Base-by-base conservation (phyloP, 1,140 invertebrate species). In the Eumaeus atala region DNA sequence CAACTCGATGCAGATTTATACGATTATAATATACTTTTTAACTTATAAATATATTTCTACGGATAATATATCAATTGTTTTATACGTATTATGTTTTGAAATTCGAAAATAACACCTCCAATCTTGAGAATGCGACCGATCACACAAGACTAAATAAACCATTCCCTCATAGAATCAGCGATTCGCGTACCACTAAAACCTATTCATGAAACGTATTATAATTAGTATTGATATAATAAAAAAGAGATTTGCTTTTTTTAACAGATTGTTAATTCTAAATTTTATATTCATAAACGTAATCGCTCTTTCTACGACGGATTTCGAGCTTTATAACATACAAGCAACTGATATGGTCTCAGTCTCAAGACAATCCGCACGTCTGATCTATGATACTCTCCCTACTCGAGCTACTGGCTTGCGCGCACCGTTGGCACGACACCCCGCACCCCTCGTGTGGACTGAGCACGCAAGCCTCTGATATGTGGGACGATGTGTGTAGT, bases 291-390 rank as follows among this genome's bases (percentile, higher is more conserved):
- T 12, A 14, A 44, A 77, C 74, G 73, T 58, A 73, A 81, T 82
- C 79, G 80, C 82, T 82, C 66, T 67, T 82, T 80, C 79, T 85
- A 83, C 77, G 74, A 78, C 71, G 80, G 72, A 80, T 65, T 60
- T 68, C 66, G 63, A 74, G 66, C 62, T 50, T n/a, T 28, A 28
- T 28, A 28, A 28, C 50, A 54, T 73, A 76, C 77, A 68, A 76
- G 72, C 71, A 77, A 81, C 66, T 85, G 82, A 83, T 85, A 85
- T 83, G 82, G 82, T 72, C 79, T 83, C 82, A 85, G 82, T 85
- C 82, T 85, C 82, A 83, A 85, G 82, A 85, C 78, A 74, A 71
- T 83, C 77, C 77, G 62, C 66, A 78, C 82, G 77, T 74, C 78
- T 79, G 79, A 71, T 75, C 80, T 81, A 82, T 77, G 70, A 77